phyloP scores from a whole-genome alignment of 1,140 invertebrate genomes.

The Eriocheir sinensis region DNA sequence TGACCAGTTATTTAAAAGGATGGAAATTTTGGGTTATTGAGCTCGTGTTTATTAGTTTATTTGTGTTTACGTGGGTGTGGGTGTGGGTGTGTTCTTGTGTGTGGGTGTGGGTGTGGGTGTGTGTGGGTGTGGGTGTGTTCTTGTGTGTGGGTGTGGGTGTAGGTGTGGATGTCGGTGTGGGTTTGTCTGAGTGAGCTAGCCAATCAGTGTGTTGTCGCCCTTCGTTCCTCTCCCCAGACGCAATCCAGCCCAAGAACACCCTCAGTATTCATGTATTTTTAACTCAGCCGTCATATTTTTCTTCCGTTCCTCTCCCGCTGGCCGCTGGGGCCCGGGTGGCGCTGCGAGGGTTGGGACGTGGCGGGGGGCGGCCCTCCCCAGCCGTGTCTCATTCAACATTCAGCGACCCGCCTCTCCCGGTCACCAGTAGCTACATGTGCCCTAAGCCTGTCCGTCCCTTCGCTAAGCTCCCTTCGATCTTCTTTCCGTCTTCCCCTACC shows the following conservation, averaged over 20 bases:
- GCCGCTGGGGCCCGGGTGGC: too few relatives aligned
- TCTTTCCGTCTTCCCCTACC: not conserved
- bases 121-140: too few relatives aligned
- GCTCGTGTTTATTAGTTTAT: not conserved
- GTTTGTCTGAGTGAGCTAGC: not conserved
- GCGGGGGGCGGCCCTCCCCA: not conserved
- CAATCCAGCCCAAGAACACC: not conserved
- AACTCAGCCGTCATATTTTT: not conserved
- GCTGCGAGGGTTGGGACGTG: not conserved
- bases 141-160: too few relatives aligned
- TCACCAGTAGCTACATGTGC: not conserved
- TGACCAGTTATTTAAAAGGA: too few relatives aligned
- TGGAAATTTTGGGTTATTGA: too few relatives aligned
- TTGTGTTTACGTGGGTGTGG: not conserved
- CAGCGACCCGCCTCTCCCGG: not conserved
- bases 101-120: too few relatives aligned
- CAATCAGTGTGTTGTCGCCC: too few relatives aligned
- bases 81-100: not conserved
- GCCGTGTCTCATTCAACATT: not conserved
- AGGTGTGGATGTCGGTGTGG: too few relatives aligned
- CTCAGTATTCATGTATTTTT: slow-evolving; percentile 17
- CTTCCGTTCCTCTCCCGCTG: not conserved
- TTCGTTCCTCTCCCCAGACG: not conserved
- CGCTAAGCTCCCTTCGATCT: not conserved
- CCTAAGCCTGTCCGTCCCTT: not conserved